A percentile compares a stretch with the other conserved stretches of the same genome.
These are phyloP conservation scores for Crenuchus spilurus DNA, from an alignment of 2,797 vertebrate genomes.

Conservation along the genomic window DNA sequence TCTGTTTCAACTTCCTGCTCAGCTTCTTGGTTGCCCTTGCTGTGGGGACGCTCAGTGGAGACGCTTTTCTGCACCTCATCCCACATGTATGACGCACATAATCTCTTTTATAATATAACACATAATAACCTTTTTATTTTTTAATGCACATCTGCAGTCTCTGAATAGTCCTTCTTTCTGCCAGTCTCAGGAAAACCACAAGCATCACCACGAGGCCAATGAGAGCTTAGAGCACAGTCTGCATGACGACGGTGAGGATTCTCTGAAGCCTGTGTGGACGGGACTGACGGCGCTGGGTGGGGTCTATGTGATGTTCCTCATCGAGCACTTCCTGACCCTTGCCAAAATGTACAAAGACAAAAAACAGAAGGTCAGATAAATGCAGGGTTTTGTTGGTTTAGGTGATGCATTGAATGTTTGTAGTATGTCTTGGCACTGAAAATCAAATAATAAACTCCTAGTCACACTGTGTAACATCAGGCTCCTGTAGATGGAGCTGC, in stretches of 20 bases:
- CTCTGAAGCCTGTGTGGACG: conserved; percentile 91
- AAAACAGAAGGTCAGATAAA: conserved; percentile 88
- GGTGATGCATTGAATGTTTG: too few species aligned
- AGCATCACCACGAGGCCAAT: conserved; percentile 55
- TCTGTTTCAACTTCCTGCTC: conserved; percentile 96
- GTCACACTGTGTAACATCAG: too few species aligned
- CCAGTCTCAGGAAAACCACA: conserved; percentile 75
- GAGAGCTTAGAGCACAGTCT: conserved; percentile 65
- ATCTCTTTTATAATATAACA: too few species aligned
- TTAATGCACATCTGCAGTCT: not conserved
- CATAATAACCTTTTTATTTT: too few species aligned
- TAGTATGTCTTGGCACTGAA: too few species aligned
- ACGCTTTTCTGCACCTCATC: conserved; percentile 95
- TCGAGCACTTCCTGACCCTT: conserved; percentile 94
- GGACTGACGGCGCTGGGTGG: conserved; percentile 91
- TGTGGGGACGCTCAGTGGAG: conserved; percentile 94
- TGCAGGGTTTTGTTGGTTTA: too few species aligned
- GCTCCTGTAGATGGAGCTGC: too few species aligned
- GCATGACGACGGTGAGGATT: conserved; percentile 69
- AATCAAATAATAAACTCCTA: too few species aligned
- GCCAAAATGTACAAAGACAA: conserved; percentile 98
- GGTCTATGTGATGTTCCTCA: conserved; percentile 98
- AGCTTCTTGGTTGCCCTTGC: conserved; percentile 97
- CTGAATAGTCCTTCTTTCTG: not conserved
- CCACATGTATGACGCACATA: conserved; percentile 85